Evolutionary conservation across 2,113 vertebrate genomes (phyloP).

Genomic region (Donacobius atricapilla): DNA sequence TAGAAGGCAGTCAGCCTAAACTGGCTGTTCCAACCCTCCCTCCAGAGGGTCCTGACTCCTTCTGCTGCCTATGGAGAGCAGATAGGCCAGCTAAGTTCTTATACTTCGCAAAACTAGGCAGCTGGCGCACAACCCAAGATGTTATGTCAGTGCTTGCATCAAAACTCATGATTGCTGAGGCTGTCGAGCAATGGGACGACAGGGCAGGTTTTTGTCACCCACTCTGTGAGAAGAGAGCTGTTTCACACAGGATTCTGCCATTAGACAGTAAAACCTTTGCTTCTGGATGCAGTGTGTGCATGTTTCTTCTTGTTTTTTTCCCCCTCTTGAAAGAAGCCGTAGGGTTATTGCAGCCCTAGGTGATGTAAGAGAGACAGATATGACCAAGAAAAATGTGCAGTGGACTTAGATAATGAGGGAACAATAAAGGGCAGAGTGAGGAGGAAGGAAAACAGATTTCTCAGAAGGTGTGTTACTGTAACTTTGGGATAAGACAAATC

Average conservation of each 20-base stretch:
- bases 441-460: not conserved
- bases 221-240: not conserved
- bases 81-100: not conserved
- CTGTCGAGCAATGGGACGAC: not conserved
- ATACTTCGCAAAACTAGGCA: not conserved
- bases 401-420: not conserved
- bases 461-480: not conserved
- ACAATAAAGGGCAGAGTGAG: not conserved
- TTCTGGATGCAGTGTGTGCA: not conserved
- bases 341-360: not conserved
- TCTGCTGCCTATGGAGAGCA: not conserved
- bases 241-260: not conserved
- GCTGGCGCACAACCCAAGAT: not conserved
- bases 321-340: not conserved
- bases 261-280: not conserved
- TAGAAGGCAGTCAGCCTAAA: not conserved
- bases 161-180: rapidly evolving
- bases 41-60: not conserved
- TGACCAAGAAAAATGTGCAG: not conserved
- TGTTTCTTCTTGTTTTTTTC: not conserved
- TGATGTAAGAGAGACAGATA: not conserved
- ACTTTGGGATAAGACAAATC: not conserved
- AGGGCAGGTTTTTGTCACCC: not conserved
- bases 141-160: not conserved
- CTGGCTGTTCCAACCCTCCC: not conserved